These are phyloP conservation scores for Ophion ellenae DNA, from an alignment of 2,888 invertebrate genomes.

Conservation along the genomic window DNA sequence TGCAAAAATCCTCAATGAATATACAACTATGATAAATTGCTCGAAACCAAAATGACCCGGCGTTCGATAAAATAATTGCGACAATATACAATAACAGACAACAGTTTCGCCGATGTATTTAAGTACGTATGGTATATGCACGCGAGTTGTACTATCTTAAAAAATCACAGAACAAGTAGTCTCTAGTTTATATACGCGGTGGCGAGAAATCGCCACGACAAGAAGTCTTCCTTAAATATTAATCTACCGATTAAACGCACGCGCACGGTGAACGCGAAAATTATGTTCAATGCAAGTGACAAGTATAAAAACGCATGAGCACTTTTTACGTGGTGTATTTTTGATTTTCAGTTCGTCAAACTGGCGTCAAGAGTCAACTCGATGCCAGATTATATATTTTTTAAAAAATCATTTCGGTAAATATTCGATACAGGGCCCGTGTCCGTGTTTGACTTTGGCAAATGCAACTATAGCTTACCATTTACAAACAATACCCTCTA, in stretches of 20 bases:
- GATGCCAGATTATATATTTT: not conserved
- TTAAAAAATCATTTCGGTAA: not conserved
- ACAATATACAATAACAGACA: not conserved
- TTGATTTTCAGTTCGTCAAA: not conserved
- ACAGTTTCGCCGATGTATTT: not conserved
- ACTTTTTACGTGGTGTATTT: not conserved
- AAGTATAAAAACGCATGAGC: not conserved
- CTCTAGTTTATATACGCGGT: slow-evolving; percentile 13
- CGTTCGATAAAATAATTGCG: not conserved
- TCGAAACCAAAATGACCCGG: not conserved
- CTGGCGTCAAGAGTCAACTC: not conserved
- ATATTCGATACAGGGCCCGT: not conserved
- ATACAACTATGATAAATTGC: slow-evolving; percentile 26
- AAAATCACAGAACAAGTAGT: slow-evolving; percentile 57
- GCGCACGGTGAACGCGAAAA: slow-evolving; percentile 65
- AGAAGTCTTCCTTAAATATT: not conserved
- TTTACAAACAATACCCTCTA: not conserved
- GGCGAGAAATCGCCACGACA: not conserved
- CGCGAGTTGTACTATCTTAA: slow-evolving; percentile 4
- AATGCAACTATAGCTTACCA: not conserved
- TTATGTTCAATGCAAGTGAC: slow-evolving; percentile 75
- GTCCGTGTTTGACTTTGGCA: slow-evolving; percentile 48
- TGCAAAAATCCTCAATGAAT: slow-evolving; percentile 70
- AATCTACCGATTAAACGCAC: slow-evolving; percentile 8
- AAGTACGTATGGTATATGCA: not conserved